Conservation (phyloP, 2,888 invertebrate genomes). For the Cerastis leucographa region DNA sequence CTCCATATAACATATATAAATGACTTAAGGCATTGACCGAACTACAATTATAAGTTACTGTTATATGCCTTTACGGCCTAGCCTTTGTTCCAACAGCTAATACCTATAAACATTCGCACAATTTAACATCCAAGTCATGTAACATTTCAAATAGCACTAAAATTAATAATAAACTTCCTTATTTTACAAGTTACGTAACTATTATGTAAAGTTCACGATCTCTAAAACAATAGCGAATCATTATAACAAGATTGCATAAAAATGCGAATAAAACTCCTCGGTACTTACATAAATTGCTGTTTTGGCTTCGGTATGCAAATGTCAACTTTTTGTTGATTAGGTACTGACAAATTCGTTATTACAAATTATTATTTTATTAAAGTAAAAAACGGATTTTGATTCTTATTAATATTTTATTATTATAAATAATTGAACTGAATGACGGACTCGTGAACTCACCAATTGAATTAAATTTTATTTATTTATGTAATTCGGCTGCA, state of each 20-base stretch:
- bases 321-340: not conserved
- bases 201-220: conserved; percentile 70
- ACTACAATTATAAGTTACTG: conserved; percentile 8
- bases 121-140: conserved; percentile 56
- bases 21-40: conserved; percentile 13
- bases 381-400: too few species aligned
- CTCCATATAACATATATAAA: conserved; percentile 10
- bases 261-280: conserved; percentile 16
- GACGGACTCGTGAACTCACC: not conserved
- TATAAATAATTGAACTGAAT: conserved; percentile 14
- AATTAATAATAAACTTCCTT: conserved; percentile 71
- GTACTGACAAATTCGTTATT: too few species aligned
- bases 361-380: too few species aligned
- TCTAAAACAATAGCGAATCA: conserved; percentile 53
- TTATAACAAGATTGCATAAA: conserved; percentile 25
- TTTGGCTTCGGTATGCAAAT: not conserved
- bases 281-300: conserved; percentile 7
- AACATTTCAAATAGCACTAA: conserved; percentile 54
- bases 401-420: conserved; percentile 3
- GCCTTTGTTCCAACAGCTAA: conserved; percentile 34
- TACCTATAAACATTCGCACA: conserved; percentile 43
- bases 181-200: conserved; percentile 71
- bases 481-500: conserved; percentile 16
- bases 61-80: conserved; percentile 1
- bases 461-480: conserved; percentile 29